Evolutionary conservation across 1,140 invertebrate species (phyloP), one percentile per base, ranked within the genome.

Genomic region (Drosophila insularis): DNA sequence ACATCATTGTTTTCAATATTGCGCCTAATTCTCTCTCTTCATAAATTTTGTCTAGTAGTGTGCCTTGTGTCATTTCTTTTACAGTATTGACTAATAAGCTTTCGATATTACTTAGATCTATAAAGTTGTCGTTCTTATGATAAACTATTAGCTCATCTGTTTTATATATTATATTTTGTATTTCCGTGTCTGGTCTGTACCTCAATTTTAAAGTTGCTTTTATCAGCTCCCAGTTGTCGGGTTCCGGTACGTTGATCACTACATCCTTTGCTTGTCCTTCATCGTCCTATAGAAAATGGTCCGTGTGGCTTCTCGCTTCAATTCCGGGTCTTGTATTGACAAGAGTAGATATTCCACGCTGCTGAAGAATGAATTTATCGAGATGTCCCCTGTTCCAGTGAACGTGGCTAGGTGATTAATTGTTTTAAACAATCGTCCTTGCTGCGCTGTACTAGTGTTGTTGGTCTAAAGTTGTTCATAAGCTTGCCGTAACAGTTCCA

Each of bases 181-280:
- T n/a, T n/a, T n/a, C n/a, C n/a, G n/a, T n/a, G n/a, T n/a, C n/a
- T n/a, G n/a, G n/a, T n/a, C n/a, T n/a, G n/a, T n/a, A n/a, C n/a
- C n/a, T n/a, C n/a, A n/a, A n/a, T n/a, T n/a, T n/a, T n/a, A n/a
- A n/a, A 6, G 31, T 59, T 3, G 56, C 56, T 14, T 59, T 59
- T n/a, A 39, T 59, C 3, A 59, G 32, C 8, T 59, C 63, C 63
- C 63, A 64, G 50, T 64, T 64, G 50, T 64, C 35, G 17, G 63
- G 63, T 27, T 64, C 50, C 32, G 63, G 50, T 14, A 55, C 50
- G 50, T 64, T 64, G 19, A 64, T 64, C 2, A 64, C 32, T 14
- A 55, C 35, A 64, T 64, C 63, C 63, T 55, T 64, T 21, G 63
- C 63, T 55, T 64, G 63, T 55, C 63, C 50, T 55, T 64, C 21